Conservation (phyloP, 2,113 vertebrate species). For the Takifugu flavidus region DNA sequence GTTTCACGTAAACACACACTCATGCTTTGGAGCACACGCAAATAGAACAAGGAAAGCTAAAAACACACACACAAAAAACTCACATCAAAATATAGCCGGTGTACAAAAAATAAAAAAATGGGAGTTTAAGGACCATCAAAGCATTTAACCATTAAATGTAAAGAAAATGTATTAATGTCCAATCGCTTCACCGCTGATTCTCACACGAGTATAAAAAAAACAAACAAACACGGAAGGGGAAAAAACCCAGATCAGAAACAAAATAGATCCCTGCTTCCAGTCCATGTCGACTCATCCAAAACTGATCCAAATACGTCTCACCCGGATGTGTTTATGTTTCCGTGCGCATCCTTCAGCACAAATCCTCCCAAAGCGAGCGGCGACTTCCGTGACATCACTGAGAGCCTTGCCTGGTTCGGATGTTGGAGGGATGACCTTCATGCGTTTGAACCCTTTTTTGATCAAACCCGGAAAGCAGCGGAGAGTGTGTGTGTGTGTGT, state of each 20-base stretch:
- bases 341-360: not conserved
- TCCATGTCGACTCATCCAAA: slow-evolving; percentile 41
- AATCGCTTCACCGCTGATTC: slow-evolving; percentile 48
- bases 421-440: slow-evolving; percentile 10
- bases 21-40: slow-evolving; percentile 26
- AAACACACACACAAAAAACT: slow-evolving; percentile 40
- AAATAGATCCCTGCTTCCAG: slow-evolving; percentile 43
- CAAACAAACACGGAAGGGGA: slow-evolving; percentile 12
- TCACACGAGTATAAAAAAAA: slow-evolving; percentile 24
- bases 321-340: not conserved
- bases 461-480: slow-evolving; percentile 37
- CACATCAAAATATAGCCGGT: slow-evolving; percentile 20
- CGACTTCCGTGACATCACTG: not conserved
- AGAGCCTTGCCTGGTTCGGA: slow-evolving; percentile 11
- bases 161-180: slow-evolving; percentile 8
- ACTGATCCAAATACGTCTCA: not conserved
- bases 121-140: slow-evolving; percentile 1
- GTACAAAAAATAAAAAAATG: slow-evolving; percentile 33
- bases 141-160: not conserved
- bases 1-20: slow-evolving; percentile 32
- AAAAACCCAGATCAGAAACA: slow-evolving; percentile 22
- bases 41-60: slow-evolving; percentile 13
- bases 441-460: slow-evolving; percentile 32
- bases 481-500: slow-evolving; percentile 12
- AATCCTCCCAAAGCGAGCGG: slow-evolving; percentile 16